Conservation (phyloP, 1,140 invertebrate species). For the Thalassaphorura encarpata region DNA sequence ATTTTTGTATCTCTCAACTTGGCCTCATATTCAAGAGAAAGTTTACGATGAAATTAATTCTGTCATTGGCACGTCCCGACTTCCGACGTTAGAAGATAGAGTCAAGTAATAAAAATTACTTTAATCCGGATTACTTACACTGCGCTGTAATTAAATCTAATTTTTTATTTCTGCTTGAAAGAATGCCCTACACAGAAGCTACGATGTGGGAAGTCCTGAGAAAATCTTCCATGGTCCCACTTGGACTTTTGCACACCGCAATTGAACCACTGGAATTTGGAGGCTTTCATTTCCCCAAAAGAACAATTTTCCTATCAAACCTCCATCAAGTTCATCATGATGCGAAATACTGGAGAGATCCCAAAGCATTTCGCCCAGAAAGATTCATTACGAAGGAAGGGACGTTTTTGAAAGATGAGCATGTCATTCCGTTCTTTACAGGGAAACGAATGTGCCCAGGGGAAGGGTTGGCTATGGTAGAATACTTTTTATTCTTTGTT, state of each 20-base stretch:
- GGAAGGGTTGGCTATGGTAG: slow-evolving; percentile 7
- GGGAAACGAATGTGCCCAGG: slow-evolving; percentile 21
- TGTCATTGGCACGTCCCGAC: too few species aligned
- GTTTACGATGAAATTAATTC: too few species aligned
- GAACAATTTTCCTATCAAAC: slow-evolving; percentile 34
- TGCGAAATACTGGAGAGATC: slow-evolving; percentile 37
- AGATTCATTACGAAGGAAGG: slow-evolving; percentile 36
- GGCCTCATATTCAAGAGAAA: too few species aligned
- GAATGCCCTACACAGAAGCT: slow-evolving; percentile 34
- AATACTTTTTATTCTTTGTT: slow-evolving; percentile 11
- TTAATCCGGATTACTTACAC: too few species aligned
- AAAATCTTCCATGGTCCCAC: slow-evolving; percentile 30
- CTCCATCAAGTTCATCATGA: slow-evolving; percentile 35
- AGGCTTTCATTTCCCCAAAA: slow-evolving; percentile 32
- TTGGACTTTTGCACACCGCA: slow-evolving; percentile 28
- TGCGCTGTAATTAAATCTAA: too few species aligned
- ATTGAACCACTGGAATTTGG: slow-evolving; percentile 31
- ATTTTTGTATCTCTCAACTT: too few species aligned
- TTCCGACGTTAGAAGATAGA: too few species aligned
- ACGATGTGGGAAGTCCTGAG: slow-evolving; percentile 28
- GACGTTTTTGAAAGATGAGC: slow-evolving; percentile 47
- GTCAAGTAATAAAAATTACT: too few species aligned
- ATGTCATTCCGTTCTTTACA: slow-evolving; percentile 56
- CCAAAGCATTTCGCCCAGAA: slow-evolving; percentile 40
- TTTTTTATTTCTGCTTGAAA: too few species aligned